Percentiles rank a stretch among this genome's conserved stretches.
Conservation (phyloP, 2,797 vertebrate species). For the Melanogrammus aeglefinus region DNA sequence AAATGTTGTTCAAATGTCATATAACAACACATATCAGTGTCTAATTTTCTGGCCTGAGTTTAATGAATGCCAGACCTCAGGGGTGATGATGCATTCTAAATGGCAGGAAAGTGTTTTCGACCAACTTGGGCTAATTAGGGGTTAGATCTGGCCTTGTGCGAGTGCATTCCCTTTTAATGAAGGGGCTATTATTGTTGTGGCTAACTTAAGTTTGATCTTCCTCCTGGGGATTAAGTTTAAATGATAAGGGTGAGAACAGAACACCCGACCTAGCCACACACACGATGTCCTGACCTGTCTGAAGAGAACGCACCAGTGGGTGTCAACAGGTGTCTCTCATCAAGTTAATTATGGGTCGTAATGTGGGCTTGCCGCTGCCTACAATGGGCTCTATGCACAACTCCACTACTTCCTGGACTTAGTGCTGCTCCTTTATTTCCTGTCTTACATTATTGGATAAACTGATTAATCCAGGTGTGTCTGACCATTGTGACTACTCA, state of each 20-base stretch:
- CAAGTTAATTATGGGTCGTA: background rate
- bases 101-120: background rate
- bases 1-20: background rate
- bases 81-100: background rate
- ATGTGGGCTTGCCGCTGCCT: background rate
- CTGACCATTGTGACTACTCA: no score
- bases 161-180: background rate
- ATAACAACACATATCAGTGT: background rate
- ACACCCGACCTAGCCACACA: no score
- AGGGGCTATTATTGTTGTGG: background rate
- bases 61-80: background rate
- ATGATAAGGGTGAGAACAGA: background rate
- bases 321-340: background rate
- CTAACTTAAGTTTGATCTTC: background rate
- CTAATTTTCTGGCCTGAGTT: background rate
- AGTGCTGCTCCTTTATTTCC: no score
- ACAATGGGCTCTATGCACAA: no score
- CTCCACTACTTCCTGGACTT: no score
- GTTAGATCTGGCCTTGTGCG: background rate
- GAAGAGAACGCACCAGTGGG: background rate
- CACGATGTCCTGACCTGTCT: no score
- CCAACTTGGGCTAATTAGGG: background rate
- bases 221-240: background rate
- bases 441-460: no score
- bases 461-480: no score